Conservation (phyloP, 2,797 vertebrate genomes). For the Oryzias dopingdopingensis region DNA sequence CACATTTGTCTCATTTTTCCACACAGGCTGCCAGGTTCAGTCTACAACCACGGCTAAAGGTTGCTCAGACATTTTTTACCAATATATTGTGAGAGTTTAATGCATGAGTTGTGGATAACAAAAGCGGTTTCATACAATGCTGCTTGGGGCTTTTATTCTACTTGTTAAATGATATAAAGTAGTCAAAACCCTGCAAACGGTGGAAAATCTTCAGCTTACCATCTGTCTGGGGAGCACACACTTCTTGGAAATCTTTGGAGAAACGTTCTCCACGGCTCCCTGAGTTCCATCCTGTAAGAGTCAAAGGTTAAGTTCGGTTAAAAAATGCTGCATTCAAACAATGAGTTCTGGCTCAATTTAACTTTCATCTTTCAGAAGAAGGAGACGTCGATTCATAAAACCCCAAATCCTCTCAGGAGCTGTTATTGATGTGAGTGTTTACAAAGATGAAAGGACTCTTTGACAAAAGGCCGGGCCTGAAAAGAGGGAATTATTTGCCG, state of each 20-base stretch:
- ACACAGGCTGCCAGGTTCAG: too few relatives aligned
- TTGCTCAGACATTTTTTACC: too few relatives aligned
- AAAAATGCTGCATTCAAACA: background rate
- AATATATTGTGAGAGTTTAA: too few relatives aligned
- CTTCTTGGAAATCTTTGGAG: conserved; percentile 69
- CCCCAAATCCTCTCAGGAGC: background rate
- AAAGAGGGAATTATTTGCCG: background rate
- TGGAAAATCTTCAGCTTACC: conserved; percentile 51
- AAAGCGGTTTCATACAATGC: too few relatives aligned
- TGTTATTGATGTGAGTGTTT: conserved; percentile 6
- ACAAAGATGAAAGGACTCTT: conserved; percentile 13
- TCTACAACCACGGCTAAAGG: too few relatives aligned
- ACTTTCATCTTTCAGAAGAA: too few relatives aligned
- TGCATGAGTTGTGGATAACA: too few relatives aligned
- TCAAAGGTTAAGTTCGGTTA: conserved; percentile 30
- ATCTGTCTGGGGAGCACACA: conserved; percentile 68
- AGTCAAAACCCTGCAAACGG: background rate
- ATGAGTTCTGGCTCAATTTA: too few relatives aligned
- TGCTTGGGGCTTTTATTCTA: too few relatives aligned
- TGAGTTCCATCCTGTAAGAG: conserved; percentile 68
- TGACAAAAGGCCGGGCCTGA: background rate
- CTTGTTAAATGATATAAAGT: too few relatives aligned
- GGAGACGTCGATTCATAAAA: background rate
- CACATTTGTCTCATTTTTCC: too few relatives aligned
- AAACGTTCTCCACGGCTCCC: conserved; percentile 55